These are phyloP conservation scores for Agriopis marginaria DNA, from an alignment of 2,888 invertebrate species.

Conservation along the genomic window DNA sequence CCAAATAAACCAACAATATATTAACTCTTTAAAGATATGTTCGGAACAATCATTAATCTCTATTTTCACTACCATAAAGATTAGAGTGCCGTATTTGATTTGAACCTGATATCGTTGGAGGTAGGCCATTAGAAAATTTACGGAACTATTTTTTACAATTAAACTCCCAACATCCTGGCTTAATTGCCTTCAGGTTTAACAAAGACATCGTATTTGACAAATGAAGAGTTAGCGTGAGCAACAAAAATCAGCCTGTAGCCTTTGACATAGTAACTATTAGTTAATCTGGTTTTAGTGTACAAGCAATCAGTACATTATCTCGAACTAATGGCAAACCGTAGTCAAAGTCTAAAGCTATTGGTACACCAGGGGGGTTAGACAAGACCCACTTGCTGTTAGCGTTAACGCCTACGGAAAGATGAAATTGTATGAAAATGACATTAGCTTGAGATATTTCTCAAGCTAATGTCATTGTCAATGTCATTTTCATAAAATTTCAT, in stretches of 20 bases:
- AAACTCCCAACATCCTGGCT: slow-evolving; percentile 28
- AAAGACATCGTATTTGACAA: slow-evolving; percentile 46
- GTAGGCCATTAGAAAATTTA: slow-evolving; percentile 14
- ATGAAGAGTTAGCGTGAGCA: slow-evolving; percentile 44
- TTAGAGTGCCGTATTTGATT: not conserved
- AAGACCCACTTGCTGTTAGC: too few species aligned
- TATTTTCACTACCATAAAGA: not conserved
- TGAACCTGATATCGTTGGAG: not conserved
- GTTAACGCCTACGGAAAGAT: too few species aligned
- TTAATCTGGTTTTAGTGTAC: slow-evolving; percentile 6
- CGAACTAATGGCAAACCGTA: not conserved
- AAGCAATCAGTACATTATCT: slow-evolving; percentile 5
- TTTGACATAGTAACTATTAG: slow-evolving; percentile 34
- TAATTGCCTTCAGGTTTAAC: slow-evolving; percentile 42
- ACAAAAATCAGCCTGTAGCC: slow-evolving; percentile 45
- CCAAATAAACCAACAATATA: too few species aligned
- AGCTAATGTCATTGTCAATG: too few species aligned
- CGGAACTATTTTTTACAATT: slow-evolving; percentile 32
- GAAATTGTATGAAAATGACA: too few species aligned
- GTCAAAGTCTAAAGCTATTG: too few species aligned
- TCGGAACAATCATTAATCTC: not conserved
- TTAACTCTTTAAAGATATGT: too few species aligned
- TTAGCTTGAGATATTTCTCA: too few species aligned
- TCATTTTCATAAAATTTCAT: too few species aligned
- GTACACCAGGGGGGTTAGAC: too few species aligned